Conservation (phyloP, 2,888 invertebrate genomes). For the Polymixis lichenea region DNA sequence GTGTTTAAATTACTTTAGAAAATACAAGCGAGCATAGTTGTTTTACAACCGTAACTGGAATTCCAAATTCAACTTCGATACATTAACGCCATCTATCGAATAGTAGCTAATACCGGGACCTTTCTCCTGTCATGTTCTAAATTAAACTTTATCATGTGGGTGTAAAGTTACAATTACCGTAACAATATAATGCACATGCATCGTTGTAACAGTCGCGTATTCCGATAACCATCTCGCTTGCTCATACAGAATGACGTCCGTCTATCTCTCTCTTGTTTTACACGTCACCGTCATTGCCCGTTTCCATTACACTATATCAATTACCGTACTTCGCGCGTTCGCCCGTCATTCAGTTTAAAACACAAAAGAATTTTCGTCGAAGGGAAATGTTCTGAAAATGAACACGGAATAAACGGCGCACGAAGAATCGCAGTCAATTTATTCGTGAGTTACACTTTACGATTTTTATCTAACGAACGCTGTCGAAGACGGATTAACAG, state of each 20-base stretch:
- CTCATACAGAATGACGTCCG: conserved; percentile 75
- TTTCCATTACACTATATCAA: conserved; percentile 90
- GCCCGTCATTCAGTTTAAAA: conserved; percentile 63
- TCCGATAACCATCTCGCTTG: conserved; percentile 83
- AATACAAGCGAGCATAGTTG: not conserved
- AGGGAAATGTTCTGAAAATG: conserved; percentile 79
- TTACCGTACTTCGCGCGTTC: conserved; percentile 74
- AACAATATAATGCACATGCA: conserved; percentile 83
- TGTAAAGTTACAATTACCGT: conserved; percentile 83
- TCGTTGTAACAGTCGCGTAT: conserved; percentile 75
- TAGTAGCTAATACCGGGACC: conserved; percentile 55
- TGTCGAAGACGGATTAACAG: conserved; percentile 88
- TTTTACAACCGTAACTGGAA: conserved; percentile 30
- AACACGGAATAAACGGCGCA: conserved; percentile 80
- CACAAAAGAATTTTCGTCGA: conserved; percentile 71
- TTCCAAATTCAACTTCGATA: conserved; percentile 68
- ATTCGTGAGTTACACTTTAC: conserved; percentile 85
- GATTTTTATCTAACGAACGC: conserved; percentile 85
- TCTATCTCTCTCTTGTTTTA: conserved; percentile 85
- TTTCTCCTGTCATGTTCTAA: conserved; percentile 57
- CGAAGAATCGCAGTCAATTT: conserved; percentile 83
- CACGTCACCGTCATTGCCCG: conserved; percentile 87
- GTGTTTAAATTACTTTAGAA: conserved; percentile 21
- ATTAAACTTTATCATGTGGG: conserved; percentile 77
- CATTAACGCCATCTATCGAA: conserved; percentile 82